Conservation (phyloP, 2,888 invertebrate genomes). For the Stenotaenia linearis region DNA sequence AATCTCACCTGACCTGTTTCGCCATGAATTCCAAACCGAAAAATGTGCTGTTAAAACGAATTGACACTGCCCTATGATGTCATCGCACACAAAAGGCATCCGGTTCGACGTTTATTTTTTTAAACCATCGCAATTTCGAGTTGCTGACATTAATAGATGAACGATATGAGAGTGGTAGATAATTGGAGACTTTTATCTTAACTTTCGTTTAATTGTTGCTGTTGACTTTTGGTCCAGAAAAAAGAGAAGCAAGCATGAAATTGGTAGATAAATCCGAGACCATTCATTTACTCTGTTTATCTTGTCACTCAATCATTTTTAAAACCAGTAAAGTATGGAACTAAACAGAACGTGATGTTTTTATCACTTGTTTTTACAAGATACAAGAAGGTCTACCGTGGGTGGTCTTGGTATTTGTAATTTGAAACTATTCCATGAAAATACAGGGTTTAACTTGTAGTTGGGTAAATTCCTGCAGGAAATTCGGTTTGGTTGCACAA, state of each 20-base stretch:
- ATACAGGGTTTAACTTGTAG: too few relatives aligned
- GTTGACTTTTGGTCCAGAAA: background rate
- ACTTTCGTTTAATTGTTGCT: background rate
- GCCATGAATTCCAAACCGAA: background rate
- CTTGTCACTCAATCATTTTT: conserved; percentile 10
- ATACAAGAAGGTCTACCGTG: background rate
- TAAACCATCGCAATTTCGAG: background rate
- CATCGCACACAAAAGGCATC: background rate
- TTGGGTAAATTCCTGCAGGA: background rate
- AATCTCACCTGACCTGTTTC: conserved; percentile 14
- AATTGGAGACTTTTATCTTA: background rate
- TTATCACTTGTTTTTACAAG: conserved; percentile 3
- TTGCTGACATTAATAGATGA: background rate
- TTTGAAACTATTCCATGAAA: background rate
- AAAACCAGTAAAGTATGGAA: background rate
- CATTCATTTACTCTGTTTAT: background rate
- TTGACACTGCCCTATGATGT: conserved; percentile 7
- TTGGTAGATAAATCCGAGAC: background rate
- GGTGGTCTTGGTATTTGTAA: background rate
- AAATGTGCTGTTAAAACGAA: background rate
- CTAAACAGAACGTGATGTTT: background rate
- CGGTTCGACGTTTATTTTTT: background rate
- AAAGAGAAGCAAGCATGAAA: background rate
- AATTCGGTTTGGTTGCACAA: too few relatives aligned
- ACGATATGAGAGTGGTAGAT: background rate